Evolutionary conservation across 2,797 vertebrate genomes (phyloP).

Genomic region (Falco columbarius): DNA sequence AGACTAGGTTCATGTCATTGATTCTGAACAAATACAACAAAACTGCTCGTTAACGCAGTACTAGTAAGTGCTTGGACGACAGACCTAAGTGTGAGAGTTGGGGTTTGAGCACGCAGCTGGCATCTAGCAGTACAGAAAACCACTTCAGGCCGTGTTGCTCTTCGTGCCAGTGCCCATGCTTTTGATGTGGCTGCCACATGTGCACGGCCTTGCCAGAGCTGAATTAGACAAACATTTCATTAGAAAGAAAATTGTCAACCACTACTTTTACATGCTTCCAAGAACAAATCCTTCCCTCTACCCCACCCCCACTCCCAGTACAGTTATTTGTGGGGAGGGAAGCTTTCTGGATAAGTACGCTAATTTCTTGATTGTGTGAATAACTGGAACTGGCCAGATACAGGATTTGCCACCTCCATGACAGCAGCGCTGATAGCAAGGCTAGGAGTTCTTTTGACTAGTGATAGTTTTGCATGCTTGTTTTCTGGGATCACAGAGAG

Average conservation of each 20-base stretch:
- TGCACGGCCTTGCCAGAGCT: neutral
- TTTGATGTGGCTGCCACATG: constrained; percentile 66
- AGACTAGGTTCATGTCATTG: neutral
- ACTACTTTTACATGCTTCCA: neutral
- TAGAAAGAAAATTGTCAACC: constrained; percentile 20
- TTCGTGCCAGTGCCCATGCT: neutral
- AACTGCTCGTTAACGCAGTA: neutral
- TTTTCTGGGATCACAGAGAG: neutral
- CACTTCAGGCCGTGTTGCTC: neutral
- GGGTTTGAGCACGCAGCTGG: neutral
- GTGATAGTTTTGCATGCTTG: neutral
- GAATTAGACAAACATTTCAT: constrained; percentile 19
- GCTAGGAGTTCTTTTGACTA: neutral
- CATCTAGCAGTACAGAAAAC: neutral
- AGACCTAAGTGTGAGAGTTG: neutral
- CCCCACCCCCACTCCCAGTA: neutral
- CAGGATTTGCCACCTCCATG: neutral
- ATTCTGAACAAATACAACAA: neutral
- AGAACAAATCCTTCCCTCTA: neutral
- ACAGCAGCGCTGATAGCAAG: neutral
- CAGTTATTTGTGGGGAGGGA: neutral
- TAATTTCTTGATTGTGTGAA: neutral
- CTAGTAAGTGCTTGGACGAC: neutral
- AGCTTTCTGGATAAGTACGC: neutral
- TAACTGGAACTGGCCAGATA: neutral